Base-by-base conservation (phyloP, 2,113 vertebrate species). In the Cranoglanis bouderius region DNA sequence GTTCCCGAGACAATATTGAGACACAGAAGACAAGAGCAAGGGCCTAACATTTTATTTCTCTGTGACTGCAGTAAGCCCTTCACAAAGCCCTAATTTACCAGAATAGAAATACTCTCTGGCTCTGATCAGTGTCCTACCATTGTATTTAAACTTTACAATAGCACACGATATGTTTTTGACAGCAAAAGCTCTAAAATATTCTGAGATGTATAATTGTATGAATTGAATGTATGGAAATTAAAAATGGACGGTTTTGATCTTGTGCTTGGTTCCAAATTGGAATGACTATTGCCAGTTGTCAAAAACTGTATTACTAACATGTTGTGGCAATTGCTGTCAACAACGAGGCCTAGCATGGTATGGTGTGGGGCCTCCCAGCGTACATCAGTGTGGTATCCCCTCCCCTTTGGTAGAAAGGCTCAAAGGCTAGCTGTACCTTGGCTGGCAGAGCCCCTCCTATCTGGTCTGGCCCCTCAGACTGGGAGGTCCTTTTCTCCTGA, bases 401-500 rank as follows among this genome's bases (percentile, higher is more conserved):
- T 85, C 87, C 90, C 85, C 53, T 82, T 91, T 86, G 89, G 88
- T 91, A 89, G 74, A 90, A 92, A 91, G 88, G 88, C 91, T 91
- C 55, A 88, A 91, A 92, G 74, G 89, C 91, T 92, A 92, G 90
- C 91, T 91, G 92, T 93, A 92, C 91, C 91, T 93, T 92, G 87
- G 89, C 91, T 92, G 91, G 91, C 88, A 92, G 90, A 92, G 93
- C 91, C 92, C 93, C 92, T 91, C 92, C 90, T 93, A 93, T 93
- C 90, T 92, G 91, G 92, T 93, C 92, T 91, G 89, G 91, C 91
- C 93, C 93, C 90, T 93, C 91, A 90, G 93, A 93, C 90, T 93
- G 93, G 92, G 92, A 91, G 86, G 93, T 93, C 93, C 93, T 91
- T 93, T 93, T 93, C 91, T 93, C 92, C 91, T 93, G 92, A 92